Conservation (phyloP, 2,888 invertebrate genomes). For the Aradus depressus region DNA sequence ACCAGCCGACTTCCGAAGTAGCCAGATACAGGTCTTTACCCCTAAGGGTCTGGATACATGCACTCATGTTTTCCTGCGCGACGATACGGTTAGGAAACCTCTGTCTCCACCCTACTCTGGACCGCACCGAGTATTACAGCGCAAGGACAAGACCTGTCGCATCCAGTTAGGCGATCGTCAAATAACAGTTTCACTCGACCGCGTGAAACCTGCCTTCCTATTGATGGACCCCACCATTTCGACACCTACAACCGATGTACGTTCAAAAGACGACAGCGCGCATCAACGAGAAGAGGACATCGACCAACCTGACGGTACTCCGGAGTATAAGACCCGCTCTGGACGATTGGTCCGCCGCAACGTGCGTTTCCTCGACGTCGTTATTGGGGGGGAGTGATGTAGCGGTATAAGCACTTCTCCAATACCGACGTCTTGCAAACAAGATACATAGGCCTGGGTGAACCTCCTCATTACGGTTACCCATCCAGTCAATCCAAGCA, state of each 20-base stretch:
- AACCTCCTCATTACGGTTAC: no score
- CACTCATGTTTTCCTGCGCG: conserved; percentile 2
- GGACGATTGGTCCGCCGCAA: no score
- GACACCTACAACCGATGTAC: background rate
- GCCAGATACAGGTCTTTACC: conserved; percentile 1
- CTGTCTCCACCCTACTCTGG: conserved; percentile 7
- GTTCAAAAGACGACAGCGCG: no score
- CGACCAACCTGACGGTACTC: no score
- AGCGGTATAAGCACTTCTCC: no score
- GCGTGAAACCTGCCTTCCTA: conserved; percentile 19
- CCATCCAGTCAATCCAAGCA: no score
- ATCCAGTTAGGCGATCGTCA: conserved; percentile 3
- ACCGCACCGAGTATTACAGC: conserved; percentile 38
- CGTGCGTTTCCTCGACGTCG: no score
- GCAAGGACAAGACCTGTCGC: conserved; percentile 35
- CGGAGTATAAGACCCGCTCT: no score
- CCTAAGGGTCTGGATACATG: background rate
- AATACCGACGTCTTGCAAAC: no score
- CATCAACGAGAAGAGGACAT: no score
- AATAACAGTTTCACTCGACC: conserved; percentile 15
- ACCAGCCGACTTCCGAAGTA: background rate
- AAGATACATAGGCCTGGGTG: no score
- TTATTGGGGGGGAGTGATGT: no score
- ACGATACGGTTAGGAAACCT: conserved; percentile 18
- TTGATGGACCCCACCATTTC: background rate